Evolutionary conservation across 35 echinoderm and acorn worm species (phyloP).

Genomic region (Holothuria glaberrima): DNA sequence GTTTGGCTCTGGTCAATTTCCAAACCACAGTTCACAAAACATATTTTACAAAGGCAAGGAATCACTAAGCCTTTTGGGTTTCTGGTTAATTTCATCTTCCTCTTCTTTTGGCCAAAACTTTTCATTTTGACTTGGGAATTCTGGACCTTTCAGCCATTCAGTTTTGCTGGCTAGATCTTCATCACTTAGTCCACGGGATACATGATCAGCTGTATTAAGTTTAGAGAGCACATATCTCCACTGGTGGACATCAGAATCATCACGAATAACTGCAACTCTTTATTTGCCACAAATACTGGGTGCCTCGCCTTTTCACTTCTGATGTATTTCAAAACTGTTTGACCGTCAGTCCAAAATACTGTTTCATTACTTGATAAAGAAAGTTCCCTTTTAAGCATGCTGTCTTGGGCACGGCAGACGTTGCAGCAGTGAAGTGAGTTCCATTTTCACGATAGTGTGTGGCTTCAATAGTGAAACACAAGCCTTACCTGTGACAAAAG

Average conservation of each 20-base stretch:
- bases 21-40: no score
- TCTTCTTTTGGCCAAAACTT: conserved; percentile 41
- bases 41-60: no score
- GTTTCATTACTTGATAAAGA: conserved; percentile 28
- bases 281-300: conserved; percentile 74
- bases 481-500: conserved; percentile 60
- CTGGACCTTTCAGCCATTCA: conserved; percentile 56
- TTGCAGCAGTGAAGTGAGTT: conserved; percentile 57
- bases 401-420: conserved; percentile 39
- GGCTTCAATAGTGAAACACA: conserved; percentile 67
- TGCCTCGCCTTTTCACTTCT: no score
- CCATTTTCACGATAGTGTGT: no score
- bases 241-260: conserved; percentile 60
- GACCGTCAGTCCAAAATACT: conserved; percentile 76
- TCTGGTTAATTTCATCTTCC: not conserved
- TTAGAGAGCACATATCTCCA: no score
- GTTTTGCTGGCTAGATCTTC: conserved; percentile 9
- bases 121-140: conserved; percentile 35
- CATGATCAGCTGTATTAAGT: conserved; percentile 53
- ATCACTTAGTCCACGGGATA: conserved; percentile 62
- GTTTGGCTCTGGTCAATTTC: no score
- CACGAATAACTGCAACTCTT: conserved; percentile 28
- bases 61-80: no score
- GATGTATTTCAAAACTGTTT: conserved; percentile 64
- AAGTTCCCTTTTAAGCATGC: conserved; percentile 55